Conservation (phyloP, 2,888 invertebrate genomes). For the Acrobasis consociella region DNA sequence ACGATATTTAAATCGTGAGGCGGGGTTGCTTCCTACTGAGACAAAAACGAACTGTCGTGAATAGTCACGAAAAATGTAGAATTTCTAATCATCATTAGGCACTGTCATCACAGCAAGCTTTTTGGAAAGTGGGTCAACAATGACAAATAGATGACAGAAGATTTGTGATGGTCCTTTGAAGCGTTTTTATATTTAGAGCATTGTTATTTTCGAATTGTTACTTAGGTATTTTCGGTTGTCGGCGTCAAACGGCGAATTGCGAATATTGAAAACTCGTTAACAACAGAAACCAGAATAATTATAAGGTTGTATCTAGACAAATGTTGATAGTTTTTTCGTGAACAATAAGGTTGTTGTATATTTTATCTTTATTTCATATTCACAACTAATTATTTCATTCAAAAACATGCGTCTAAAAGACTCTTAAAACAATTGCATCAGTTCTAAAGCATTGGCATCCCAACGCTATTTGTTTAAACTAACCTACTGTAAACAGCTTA, state of each 20-base stretch:
- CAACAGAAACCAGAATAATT: no score
- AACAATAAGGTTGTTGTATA: no score
- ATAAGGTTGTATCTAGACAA: no score
- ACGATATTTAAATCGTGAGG: constrained; percentile 8
- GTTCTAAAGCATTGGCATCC: neutral
- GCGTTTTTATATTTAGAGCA: constrained; percentile 24
- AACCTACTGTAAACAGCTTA: constrained; percentile 50
- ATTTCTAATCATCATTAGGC: constrained; percentile 37
- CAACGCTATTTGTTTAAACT: constrained; percentile 49
- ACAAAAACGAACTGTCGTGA: constrained; percentile 32
- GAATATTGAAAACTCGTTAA: neutral
- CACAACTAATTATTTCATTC: no score
- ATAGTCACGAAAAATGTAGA: constrained; percentile 17
- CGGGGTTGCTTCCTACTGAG: constrained; percentile 32
- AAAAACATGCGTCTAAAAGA: neutral
- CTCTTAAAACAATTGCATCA: constrained; percentile 9
- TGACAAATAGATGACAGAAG: constrained; percentile 54
- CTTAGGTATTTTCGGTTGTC: neutral
- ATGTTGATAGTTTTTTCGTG: no score
- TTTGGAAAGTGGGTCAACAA: constrained; percentile 57
- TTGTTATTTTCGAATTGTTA: neutral
- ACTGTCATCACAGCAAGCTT: constrained; percentile 48
- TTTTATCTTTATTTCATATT: no score
- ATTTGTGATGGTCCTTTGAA: constrained; percentile 22
- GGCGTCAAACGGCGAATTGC: neutral